Conservation (phyloP, 2,888 invertebrate species). For the Thysanoteuthis rhombus region DNA sequence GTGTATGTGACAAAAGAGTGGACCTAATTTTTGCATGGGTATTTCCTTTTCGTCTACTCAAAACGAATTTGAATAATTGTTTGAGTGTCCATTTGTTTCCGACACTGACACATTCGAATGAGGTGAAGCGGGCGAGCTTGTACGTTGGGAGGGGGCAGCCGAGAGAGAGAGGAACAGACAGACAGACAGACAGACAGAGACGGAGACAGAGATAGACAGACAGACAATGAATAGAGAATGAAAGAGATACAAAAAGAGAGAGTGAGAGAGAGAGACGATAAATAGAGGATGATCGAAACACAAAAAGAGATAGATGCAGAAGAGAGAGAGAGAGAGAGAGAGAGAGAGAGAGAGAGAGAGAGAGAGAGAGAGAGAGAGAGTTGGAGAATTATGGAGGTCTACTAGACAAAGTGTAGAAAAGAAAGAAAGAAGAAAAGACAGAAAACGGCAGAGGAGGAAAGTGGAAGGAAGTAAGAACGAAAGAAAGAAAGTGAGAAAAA, state of each 20-base stretch:
- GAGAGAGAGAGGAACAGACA: slow-evolving; percentile 33
- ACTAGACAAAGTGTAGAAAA: neutral
- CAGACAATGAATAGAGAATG: no score
- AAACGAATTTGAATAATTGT: neutral
- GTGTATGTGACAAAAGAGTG: neutral
- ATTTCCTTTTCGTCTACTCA: neutral
- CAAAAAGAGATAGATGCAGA: no score
- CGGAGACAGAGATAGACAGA: slow-evolving; percentile 33
- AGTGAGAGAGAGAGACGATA: slow-evolving; percentile 35
- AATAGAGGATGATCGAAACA: no score
- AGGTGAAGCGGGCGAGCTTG: neutral
- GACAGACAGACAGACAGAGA: slow-evolving; percentile 36
- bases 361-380: slow-evolving; percentile 36
- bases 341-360: slow-evolving; percentile 34
- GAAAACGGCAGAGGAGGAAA: neutral
- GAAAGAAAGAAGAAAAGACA: neutral
- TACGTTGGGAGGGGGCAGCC: no score
- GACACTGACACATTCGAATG: neutral
- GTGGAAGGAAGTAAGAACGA: neutral
- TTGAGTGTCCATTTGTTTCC: neutral
- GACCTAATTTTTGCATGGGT: neutral
- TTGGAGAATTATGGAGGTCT: slow-evolving; percentile 27
- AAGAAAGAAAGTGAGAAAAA: no score
- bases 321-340: no score
- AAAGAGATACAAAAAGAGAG: no score